phyloP scores from a whole-genome alignment of 2,888 invertebrate genomes.

The Ctenicera cuprea region DNA sequence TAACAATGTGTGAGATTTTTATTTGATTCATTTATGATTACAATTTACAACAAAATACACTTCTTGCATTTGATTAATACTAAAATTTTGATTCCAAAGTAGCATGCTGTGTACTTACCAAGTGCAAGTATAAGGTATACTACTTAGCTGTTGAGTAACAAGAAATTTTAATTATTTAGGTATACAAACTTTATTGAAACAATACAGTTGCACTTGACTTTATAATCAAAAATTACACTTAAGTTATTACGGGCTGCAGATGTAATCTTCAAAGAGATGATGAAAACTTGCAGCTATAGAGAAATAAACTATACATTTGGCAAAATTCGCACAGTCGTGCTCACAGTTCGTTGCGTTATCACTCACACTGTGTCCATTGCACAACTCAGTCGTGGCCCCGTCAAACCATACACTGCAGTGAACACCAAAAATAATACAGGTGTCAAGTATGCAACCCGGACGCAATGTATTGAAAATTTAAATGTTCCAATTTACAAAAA shows the following conservation, averaged over 20 bases:
- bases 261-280: conserved; percentile 37
- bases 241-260: conserved; percentile 50
- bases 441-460: conserved; percentile 44
- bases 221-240: conserved; percentile 54
- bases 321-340: conserved; percentile 57
- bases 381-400: conserved; percentile 57
- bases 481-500: not conserved
- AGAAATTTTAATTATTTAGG: conserved; percentile 47
- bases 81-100: conserved; percentile 8
- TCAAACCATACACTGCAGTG: conserved; percentile 44
- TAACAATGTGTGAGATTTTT: conserved; percentile 9
- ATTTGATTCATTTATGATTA: conserved; percentile 6
- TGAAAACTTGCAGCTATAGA: conserved; percentile 47
- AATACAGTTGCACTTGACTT: conserved; percentile 63
- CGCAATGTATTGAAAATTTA: conserved; percentile 17
- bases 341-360: conserved; percentile 54
- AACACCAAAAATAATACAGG: conserved; percentile 53
- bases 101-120: conserved; percentile 25
- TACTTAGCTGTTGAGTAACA: not conserved
- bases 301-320: conserved; percentile 59
- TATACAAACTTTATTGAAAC: conserved; percentile 65
- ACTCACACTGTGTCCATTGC: conserved; percentile 59
- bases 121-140: conserved; percentile 19
- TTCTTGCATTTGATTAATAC: conserved; percentile 10
- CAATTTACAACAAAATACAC: conserved; percentile 22